A percentile compares a stretch with the other conserved stretches of the same genome.
phyloP scores from a whole-genome alignment of 2,113 vertebrate species.

The Poeciliopsis prolifica region DNA sequence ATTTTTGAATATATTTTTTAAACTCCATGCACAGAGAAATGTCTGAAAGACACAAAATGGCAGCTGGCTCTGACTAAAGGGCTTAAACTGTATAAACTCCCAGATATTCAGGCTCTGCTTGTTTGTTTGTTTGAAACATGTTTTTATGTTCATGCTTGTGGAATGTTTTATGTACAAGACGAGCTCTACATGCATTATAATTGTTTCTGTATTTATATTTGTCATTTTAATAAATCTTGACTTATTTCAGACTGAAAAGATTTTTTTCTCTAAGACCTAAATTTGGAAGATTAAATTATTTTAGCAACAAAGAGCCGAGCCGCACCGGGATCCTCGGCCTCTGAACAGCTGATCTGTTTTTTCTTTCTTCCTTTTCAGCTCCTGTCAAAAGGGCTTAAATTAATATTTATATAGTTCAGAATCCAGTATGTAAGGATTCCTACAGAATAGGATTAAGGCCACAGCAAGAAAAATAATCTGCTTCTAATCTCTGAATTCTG shows the following conservation, averaged over 20 bases:
- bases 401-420: no score
- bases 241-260: background rate
- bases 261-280: background rate
- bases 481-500: no score
- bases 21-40: background rate
- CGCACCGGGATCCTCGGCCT: no score
- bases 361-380: no score
- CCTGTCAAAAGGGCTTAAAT: no score
- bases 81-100: background rate
- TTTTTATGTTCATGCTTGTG: background rate
- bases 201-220: constrained; percentile 17
- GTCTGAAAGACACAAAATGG: background rate
- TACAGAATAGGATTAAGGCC: no score
- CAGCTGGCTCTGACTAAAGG: background rate
- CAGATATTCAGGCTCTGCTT: background rate
- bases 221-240: constrained; percentile 56
- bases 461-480: no score
- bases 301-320: no score
- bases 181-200: constrained; percentile 44
- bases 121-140: background rate
- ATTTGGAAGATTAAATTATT: no score
- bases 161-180: constrained; percentile 25
- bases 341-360: no score
- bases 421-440: no score
- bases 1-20: background rate